Evolutionary conservation across 2,888 invertebrate genomes (phyloP), one percentile per base, ranked within the genome.

Genomic region (Drosophila subquinaria): DNA sequence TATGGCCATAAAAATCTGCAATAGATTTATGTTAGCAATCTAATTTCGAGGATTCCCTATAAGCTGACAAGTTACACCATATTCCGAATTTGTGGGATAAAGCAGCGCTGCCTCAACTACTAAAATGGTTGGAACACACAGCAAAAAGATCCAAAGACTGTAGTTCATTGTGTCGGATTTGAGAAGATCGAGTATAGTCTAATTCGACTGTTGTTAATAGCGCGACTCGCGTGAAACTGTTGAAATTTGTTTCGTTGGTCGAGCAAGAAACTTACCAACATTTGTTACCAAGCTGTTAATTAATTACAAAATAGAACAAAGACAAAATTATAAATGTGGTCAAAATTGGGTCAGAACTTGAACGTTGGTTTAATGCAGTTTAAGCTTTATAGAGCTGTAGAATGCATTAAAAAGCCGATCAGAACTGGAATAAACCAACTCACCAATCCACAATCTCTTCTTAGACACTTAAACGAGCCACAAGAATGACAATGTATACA

Each of bases 1-100:
- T 74, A 96, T 93, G 0, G 96, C 96, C 55, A 96, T 90, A 90
- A 96, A 95, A n/a, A 95, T 93, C 96, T 96, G 93, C 13, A 75
- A 59, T 51, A 20, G 5, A 60, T 13, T 36, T 6, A 20, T 0
- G 15, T 57, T 52, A 55, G 10, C 6, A 30, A 47, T 23, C 45
- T 15, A 40, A 6, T 40, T 27, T 38, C 3, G 9, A 13, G 42
- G 42, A 8, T 1, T 15, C 4, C 15, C 17, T 0, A 13, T 40
- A 33, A 20, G 35, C 23, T 48, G 11, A 50, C 6, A 60, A 61
- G 48, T 74, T 87, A 85, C 89, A 80, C 89, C 84, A 56, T 6
- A 89, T 64, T 89, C 89, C 43, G 84, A 89, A 36, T 89, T 89
- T 47, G 84, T 89, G 36, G 89, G 88, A 56, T 10, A 85, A 5